Conservation (phyloP, 2,888 invertebrate species). For the Seladonia tumulorum region DNA sequence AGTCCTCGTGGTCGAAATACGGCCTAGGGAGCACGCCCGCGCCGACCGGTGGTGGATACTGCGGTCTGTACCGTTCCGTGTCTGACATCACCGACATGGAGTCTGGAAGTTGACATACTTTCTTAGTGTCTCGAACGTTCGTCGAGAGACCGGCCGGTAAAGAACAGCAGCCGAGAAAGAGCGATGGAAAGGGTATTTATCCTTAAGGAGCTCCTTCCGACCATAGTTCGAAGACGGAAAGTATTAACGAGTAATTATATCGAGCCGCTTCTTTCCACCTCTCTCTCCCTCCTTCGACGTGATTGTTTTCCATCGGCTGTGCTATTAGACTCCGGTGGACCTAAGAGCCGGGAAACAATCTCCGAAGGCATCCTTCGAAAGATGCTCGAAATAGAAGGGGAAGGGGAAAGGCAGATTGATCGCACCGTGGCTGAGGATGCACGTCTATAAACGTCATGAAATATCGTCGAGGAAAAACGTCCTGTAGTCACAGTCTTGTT, state of each 20-base stretch:
- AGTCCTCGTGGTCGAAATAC: slow-evolving; percentile 84
- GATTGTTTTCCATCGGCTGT: slow-evolving; percentile 61
- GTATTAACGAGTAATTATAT: slow-evolving; percentile 69
- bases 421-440: background rate
- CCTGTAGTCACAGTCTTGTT: background rate
- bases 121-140: slow-evolving; percentile 24
- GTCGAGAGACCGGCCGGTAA: background rate
- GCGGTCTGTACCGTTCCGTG: slow-evolving; percentile 81
- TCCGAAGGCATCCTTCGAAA: slow-evolving; percentile 49
- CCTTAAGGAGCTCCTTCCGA: slow-evolving; percentile 14
- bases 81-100: slow-evolving; percentile 85
- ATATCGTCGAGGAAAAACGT: slow-evolving; percentile 22
- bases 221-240: slow-evolving; percentile 33
- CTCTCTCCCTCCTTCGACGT: slow-evolving; percentile 33
- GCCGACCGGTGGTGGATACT: slow-evolving; percentile 79
- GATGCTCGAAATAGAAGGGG: background rate
- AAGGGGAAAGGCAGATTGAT: background rate
- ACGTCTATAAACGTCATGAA: slow-evolving; percentile 35
- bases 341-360: slow-evolving; percentile 56
- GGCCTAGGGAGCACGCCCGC: slow-evolving; percentile 81
- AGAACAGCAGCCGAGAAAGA: slow-evolving; percentile 30
- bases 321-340: slow-evolving; percentile 44
- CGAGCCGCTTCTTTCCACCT: slow-evolving; percentile 37
- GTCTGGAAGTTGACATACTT: slow-evolving; percentile 78
- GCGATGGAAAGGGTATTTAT: slow-evolving; percentile 18